A percentile compares a stretch with the other conserved stretches of the same genome.
These are phyloP conservation scores for Philhelius pedissequus DNA, from an alignment of 2,888 invertebrate species.

Conservation along the genomic window DNA sequence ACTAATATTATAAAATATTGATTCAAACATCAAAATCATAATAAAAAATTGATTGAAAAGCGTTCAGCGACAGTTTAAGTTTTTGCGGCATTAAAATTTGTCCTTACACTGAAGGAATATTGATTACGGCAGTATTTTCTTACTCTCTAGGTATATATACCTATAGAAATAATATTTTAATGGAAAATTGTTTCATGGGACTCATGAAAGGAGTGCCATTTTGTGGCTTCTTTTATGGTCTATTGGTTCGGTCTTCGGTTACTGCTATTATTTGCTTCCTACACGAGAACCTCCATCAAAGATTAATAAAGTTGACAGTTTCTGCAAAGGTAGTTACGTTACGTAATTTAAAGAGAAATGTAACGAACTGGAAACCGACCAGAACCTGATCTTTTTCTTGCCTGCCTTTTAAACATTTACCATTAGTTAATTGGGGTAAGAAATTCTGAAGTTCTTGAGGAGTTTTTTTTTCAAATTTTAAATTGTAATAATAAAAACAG, in stretches of 20 bases:
- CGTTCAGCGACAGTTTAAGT: conserved; percentile 24
- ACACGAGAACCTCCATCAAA: neutral
- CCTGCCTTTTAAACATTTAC: neutral
- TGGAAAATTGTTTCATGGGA: neutral
- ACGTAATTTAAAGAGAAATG: neutral
- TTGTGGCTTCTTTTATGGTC: neutral
- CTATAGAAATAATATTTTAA: too few species aligned
- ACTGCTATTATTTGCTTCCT: neutral
- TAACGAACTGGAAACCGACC: neutral
- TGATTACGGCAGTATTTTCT: neutral
- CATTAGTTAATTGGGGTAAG: too few species aligned
- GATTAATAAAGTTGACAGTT: neutral
- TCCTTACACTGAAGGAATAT: neutral
- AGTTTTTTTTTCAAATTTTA: too few species aligned
- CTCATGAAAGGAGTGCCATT: neutral
- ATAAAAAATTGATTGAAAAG: conserved; percentile 49
- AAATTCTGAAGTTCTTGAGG: too few species aligned
- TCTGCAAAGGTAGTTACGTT: neutral
- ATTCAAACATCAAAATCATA: conserved; percentile 25
- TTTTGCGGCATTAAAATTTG: conserved; percentile 2
- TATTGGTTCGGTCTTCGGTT: too few species aligned
- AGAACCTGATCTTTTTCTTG: neutral
- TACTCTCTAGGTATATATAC: too few species aligned
- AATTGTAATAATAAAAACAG: too few species aligned
- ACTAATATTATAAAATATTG: too few species aligned